Evolutionary conservation across 23 tunicate species (phyloP).

Genomic region (Halocynthia aurantium): DNA sequence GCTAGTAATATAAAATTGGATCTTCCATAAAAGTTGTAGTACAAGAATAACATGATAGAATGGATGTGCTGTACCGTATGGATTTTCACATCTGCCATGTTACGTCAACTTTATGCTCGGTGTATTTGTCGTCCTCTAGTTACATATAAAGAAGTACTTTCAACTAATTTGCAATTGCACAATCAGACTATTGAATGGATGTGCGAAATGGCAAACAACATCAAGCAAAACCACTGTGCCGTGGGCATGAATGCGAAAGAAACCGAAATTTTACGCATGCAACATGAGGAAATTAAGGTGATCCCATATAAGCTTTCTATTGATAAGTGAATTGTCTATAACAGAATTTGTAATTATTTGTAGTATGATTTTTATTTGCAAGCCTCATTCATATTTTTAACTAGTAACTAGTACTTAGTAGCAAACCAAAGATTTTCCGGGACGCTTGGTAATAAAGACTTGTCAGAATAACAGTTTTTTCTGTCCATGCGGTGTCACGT

Average conservation of each 20-base stretch:
- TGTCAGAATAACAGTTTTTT: too few relatives aligned
- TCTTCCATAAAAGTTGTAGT: not conserved
- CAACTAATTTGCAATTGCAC: not conserved
- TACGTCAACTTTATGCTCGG: not conserved
- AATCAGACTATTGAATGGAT: slow-evolving; percentile 73
- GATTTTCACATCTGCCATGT: too few relatives aligned
- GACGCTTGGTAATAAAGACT: too few relatives aligned
- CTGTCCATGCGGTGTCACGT: too few relatives aligned
- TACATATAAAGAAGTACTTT: not conserved
- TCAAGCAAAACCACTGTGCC: slow-evolving; percentile 43
- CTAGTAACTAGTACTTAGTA: too few relatives aligned
- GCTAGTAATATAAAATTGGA: not conserved
- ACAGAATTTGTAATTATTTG: not conserved
- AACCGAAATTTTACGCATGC: slow-evolving; percentile 38
- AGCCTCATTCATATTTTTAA: too few relatives aligned
- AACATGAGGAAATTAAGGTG: slow-evolving; percentile 68
- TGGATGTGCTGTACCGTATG: too few relatives aligned
- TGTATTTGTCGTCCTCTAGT: not conserved
- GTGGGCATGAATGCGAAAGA: slow-evolving; percentile 71
- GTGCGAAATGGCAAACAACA: slow-evolving; percentile 32
- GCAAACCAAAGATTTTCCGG: too few relatives aligned
- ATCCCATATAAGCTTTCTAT: not conserved
- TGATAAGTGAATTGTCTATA: not conserved
- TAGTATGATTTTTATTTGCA: not conserved
- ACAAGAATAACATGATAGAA: not conserved